A percentile compares a stretch with the other conserved stretches of the same genome.
phyloP scores from a whole-genome alignment of 2,888 invertebrate genomes.

The Volucella inflata region DNA sequence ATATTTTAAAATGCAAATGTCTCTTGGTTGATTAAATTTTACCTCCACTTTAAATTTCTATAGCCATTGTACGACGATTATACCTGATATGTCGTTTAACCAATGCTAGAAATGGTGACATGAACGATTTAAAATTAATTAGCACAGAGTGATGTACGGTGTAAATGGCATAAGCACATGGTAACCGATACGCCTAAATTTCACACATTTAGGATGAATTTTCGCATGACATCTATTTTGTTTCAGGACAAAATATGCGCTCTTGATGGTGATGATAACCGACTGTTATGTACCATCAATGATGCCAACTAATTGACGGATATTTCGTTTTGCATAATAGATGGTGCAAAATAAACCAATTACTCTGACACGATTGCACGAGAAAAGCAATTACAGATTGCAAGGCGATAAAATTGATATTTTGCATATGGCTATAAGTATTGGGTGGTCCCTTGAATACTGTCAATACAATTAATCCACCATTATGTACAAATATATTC shows the following conservation, averaged over 20 bases:
- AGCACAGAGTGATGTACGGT: conserved; percentile 63
- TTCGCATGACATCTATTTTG: conserved; percentile 51
- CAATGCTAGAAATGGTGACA: conserved; percentile 53
- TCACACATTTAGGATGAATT: conserved; percentile 52
- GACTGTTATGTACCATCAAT: conserved; percentile 64
- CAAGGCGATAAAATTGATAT: conserved; percentile 41
- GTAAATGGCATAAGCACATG: conserved; percentile 58
- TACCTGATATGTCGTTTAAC: conserved; percentile 43
- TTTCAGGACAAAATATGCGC: conserved; percentile 49
- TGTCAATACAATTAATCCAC: not conserved
- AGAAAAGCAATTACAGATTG: conserved; percentile 39
- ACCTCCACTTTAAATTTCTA: conserved; percentile 10
- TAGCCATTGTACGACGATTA: not conserved
- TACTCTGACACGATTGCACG: conserved; percentile 59
- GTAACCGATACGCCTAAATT: conserved; percentile 39
- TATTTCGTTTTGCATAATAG: conserved; percentile 71
- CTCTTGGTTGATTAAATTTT: not conserved
- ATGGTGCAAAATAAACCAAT: conserved; percentile 71
- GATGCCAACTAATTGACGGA: conserved; percentile 73
- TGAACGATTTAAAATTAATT: conserved; percentile 69
- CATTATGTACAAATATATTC: conserved; percentile 2
- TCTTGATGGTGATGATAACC: conserved; percentile 60
- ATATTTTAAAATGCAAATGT: too few species aligned
- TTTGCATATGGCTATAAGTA: conserved; percentile 23
- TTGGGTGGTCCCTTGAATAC: conserved; percentile 1